Base-by-base conservation (phyloP, 2,888 invertebrate species). In the Machimus rusticus region DNA sequence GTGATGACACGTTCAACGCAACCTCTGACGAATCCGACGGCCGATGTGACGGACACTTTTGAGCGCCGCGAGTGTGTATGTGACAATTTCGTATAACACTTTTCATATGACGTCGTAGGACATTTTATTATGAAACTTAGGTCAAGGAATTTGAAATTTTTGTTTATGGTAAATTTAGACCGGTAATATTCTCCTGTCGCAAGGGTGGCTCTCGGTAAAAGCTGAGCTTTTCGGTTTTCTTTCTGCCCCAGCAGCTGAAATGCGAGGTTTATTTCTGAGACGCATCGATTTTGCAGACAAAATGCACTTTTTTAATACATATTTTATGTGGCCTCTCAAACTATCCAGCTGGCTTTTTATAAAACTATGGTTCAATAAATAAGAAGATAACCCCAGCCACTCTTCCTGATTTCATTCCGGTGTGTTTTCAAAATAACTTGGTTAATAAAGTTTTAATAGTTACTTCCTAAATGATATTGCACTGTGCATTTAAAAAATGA, bases 111-210 rank as follows among this genome's bases (percentile, higher is more conserved):
- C 85, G 85, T 85, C 74, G 85, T 85, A 85, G 74, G 74, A 85
- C 85, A 57, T 85, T 74, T 85, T 85, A 85, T 85, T 85, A 85
- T 85, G 85, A 85, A 85, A 85, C 85, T 85, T 85, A 85, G 85
- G 85, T 85, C 85, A 85, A 85, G 85, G 85, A 85, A 85, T 85
- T 85, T 74, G 23, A 84, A 84, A 84, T 39, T 74, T 84, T 84
- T 84, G 57, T 74, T 84, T 66, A 84, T 74, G 74, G 39, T 74
- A 74, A 84, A 66, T 23, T 66, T 66, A 66, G 66, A 66, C 66
- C 66, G 66, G 66, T 66, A 66, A 66, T 66, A 12, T 66, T 66
- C 9, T 23, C 66, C 66, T 28, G 5, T 19, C 57, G n/a, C n/a
- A 19, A 19, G 57, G 57, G 16, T n/a, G 16, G 39, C 12, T 39